Evolutionary conservation across 2,113 vertebrate genomes (phyloP), one percentile per base, ranked within the genome.

Genomic region (Neolamprologus tretocephalus): DNA sequence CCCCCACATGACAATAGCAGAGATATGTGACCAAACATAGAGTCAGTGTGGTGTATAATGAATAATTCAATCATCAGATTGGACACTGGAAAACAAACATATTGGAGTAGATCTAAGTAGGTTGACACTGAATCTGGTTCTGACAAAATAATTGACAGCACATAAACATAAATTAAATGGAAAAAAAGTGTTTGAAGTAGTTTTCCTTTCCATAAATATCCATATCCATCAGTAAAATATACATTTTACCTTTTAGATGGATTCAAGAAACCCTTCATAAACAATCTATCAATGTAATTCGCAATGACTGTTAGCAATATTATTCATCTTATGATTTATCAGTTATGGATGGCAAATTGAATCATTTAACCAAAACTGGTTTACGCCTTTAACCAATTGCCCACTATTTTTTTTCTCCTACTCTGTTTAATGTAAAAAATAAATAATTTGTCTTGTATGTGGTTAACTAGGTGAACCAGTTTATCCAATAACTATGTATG

Each of bases 61-160:
- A 91, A 91, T 91, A 84, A 82, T 61, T 86, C 71, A 83, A 86
- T 86, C 63, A 86, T 31, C 75, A 9, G 51, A 54, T n/a, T 17
- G 33, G 33, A 53, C 16, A 28, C 31, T 49, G 6, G 21, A 55
- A 89, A 81, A 45, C 9, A 75, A 82, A 84, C 49, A 45, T 26
- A 58, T 42, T 49, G 45, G 13, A 12, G 12, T 13, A 71, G 33
- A 83, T 82, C 42, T 79, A 49, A 85, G 61, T 28, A 63, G 66
- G 73, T 47, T 49, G 68, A 71, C 40, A 7, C 68, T 26, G 40
- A 49, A 49, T 78, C 42, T 51, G 26, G 10, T 47, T n/a, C 45
- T 78, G 45, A 51, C 26, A 51, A 61, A 16, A 61, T 45, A 37
- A 82, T 19, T 40, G 23, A 71, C 5, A 16, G 11, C 5, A 8